Base-by-base conservation (phyloP, 2,888 invertebrate genomes). In the Lasioglossum marginatum region DNA sequence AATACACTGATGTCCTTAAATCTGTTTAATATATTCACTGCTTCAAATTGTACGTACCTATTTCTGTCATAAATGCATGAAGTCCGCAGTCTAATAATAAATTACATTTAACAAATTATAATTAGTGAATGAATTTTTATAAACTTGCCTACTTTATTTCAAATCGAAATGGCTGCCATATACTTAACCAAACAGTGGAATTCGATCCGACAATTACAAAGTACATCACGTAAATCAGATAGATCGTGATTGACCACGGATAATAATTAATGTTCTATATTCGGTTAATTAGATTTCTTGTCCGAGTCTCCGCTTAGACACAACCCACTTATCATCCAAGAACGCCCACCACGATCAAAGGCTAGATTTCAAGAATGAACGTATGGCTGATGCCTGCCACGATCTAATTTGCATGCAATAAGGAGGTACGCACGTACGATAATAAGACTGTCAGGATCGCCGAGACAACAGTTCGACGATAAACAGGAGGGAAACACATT, bases 401-500 rank as follows among this genome's bases (percentile, higher is more conserved):
- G 66, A 68, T 34, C 34, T 23, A 37, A 68, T 68, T 68, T 37
- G 34, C 34, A 37, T 68, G 66, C 66, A 68, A 68, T 23, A 10
- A 37, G 37, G 34, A 23, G 34, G 34, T 31, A 37, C 34, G 37
- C 66, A 3, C 63, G 63, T 63, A 63, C 63, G 66, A 23, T 68
- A 37, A 37, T 19, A 68, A 68, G 66, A 68, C 34, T 68, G 34
- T 37, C 34, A 37, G 19, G 72, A 48, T 72, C 27, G 16, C 23
- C 45, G 34, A 31, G 27, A 31, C 48, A 48, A 48, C 45, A 19
- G 72, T 48, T 14, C n/a, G 48, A 23, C 34, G 48, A 52, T 73
- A 34, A 73, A 52, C 73, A 14, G 23, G 23, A 23, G 23, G 31
- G 48, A 19, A 79, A 34, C 66, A 43, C 57, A 68, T 79, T 73